phyloP scores from a whole-genome alignment of 2,797 vertebrate species.

The Neomorphus geoffroyi region DNA sequence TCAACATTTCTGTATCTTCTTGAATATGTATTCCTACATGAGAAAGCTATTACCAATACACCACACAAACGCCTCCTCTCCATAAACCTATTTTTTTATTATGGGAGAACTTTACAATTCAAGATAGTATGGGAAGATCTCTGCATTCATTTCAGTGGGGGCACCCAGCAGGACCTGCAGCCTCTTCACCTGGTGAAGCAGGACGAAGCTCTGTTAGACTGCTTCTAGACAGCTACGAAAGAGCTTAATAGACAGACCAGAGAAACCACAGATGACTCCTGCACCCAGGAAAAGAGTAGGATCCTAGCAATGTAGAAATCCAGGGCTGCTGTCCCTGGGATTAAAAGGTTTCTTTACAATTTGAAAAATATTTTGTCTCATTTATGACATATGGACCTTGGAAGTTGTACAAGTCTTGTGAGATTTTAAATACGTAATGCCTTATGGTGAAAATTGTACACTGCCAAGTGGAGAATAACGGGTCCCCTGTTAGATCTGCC shows the following conservation, averaged over 20 bases:
- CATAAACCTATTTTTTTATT: neutral
- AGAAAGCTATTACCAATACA: slow-evolving; percentile 30
- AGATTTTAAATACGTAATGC: neutral
- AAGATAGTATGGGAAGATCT: neutral
- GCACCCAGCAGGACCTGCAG: neutral
- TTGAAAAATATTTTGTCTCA: neutral
- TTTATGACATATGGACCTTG: neutral
- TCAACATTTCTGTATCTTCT: slow-evolving; percentile 13
- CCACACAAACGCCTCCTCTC: neutral
- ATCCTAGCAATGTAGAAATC: neutral
- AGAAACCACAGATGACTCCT: neutral
- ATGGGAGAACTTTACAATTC: neutral
- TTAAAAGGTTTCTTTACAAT: neutral
- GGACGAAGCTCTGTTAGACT: neutral
- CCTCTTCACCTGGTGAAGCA: neutral
- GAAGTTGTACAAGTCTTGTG: neutral
- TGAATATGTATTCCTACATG: slow-evolving; percentile 7
- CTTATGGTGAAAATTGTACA: neutral
- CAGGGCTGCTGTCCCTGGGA: neutral
- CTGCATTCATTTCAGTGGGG: neutral
- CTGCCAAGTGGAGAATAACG: neutral
- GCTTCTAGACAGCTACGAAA: neutral
- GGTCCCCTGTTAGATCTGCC: neutral
- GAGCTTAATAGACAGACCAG: neutral
- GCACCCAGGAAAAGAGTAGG: neutral